Percentiles rank a stretch among this genome's conserved stretches.
These are phyloP conservation scores for Apodemia mormo DNA, from an alignment of 2,888 invertebrate species.

Conservation along the genomic window DNA sequence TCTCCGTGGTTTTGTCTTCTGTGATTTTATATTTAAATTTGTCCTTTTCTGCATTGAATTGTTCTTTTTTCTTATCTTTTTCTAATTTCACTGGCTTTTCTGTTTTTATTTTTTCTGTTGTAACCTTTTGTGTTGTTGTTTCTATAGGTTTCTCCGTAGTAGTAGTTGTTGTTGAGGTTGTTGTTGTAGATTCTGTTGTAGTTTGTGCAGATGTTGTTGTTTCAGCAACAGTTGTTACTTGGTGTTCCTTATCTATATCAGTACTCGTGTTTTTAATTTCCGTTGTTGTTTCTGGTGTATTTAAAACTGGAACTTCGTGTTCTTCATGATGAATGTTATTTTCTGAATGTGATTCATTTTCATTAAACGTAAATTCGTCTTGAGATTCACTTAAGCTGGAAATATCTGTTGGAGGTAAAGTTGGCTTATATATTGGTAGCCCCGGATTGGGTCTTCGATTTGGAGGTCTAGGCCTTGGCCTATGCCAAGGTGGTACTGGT, in stretches of 20 bases:
- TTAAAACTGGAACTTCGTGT: constrained; percentile 40
- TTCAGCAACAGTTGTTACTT: constrained; percentile 48
- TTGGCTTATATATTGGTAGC: constrained; percentile 84
- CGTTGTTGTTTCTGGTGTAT: constrained; percentile 46
- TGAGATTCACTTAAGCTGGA: constrained; percentile 56
- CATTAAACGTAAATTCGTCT: constrained; percentile 54
- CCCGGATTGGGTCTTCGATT: constrained; percentile 77
- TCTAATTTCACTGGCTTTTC: constrained; percentile 54
- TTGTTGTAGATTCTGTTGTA: constrained; percentile 24
- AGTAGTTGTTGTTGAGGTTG: constrained; percentile 33
- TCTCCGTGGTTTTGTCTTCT: constrained; percentile 47
- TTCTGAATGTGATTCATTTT: constrained; percentile 67
- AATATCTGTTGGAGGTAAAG: constrained; percentile 70
- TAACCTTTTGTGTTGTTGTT: constrained; percentile 42
- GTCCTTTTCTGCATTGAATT: constrained; percentile 50
- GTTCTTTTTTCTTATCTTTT: constrained; percentile 67
- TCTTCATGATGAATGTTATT: constrained; percentile 58
- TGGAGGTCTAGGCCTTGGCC: constrained; percentile 82
- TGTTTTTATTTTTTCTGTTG: constrained; percentile 48
- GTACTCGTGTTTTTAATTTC: constrained; percentile 39
- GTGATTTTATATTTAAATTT: constrained; percentile 50
- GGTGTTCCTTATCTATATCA: constrained; percentile 41
- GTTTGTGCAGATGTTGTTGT: constrained; percentile 42
- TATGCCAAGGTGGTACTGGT: constrained; percentile 85
- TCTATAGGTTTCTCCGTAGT: constrained; percentile 46